Conservation (phyloP, 2,888 invertebrate species). For the Nomada goodeniana region DNA sequence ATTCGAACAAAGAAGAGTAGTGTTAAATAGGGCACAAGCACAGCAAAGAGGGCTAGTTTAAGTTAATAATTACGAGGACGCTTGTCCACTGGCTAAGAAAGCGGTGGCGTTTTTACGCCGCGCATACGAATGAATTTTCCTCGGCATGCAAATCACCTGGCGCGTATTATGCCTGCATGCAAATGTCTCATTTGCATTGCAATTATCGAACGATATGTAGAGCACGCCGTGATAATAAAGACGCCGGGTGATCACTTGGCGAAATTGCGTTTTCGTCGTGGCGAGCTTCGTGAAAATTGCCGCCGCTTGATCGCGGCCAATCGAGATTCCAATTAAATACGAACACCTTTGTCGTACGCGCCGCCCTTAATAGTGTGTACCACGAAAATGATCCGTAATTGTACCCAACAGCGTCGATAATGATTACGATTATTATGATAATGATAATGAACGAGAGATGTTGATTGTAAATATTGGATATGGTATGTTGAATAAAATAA, state of each 20-base stretch:
- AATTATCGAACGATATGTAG: constrained; percentile 49
- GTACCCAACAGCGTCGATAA: no score
- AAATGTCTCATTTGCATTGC: constrained; percentile 53
- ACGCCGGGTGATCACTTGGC: constrained; percentile 30
- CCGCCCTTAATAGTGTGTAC: background rate
- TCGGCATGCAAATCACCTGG: constrained; percentile 41
- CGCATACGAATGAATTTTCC: constrained; percentile 40
- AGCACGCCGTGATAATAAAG: constrained; percentile 42
- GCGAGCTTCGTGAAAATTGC: background rate
- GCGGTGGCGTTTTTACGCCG: constrained; percentile 5
- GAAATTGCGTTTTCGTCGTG: constrained; percentile 32
- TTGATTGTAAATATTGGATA: no score
- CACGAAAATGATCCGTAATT: no score
- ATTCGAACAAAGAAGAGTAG: no score
- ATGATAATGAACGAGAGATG: no score
- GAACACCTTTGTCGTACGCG: background rate
- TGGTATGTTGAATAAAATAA: no score
- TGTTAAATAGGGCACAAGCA: no score
- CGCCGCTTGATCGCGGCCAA: background rate
- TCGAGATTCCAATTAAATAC: constrained; percentile 31
- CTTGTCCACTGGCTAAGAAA: background rate
- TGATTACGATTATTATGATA: no score
- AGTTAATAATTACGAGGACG: constrained; percentile 7
- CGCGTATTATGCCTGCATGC: constrained; percentile 44
- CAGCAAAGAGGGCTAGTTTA: background rate